phyloP scores from a whole-genome alignment of 2,888 invertebrate genomes.

The Clusia tigrina region DNA sequence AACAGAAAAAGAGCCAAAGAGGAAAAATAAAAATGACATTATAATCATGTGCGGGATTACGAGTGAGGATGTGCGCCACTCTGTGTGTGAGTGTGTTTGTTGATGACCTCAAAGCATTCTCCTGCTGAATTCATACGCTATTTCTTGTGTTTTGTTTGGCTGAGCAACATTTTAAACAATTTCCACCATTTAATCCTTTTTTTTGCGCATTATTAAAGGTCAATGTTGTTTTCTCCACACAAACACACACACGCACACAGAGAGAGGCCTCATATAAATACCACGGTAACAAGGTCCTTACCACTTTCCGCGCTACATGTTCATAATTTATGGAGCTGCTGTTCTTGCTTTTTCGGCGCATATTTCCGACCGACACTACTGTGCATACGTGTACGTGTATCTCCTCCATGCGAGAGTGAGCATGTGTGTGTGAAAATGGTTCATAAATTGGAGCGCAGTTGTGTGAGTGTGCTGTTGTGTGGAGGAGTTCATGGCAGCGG shows the following conservation, averaged over 20 bases:
- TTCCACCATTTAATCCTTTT: background rate
- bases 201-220: background rate
- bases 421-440: background rate
- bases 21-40: too few species aligned
- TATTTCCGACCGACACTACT: background rate
- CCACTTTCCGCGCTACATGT: background rate
- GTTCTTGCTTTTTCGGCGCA: background rate
- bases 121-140: background rate
- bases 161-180: background rate
- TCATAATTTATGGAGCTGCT: slow-evolving; percentile 3
- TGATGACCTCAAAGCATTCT: background rate
- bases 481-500: background rate
- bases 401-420: too few species aligned
- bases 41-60: background rate
- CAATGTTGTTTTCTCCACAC: background rate
- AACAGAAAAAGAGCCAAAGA: background rate
- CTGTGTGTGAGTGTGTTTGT: background rate
- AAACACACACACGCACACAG: background rate
- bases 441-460: background rate
- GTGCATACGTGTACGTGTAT: background rate
- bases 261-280: background rate
- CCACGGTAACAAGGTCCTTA: background rate
- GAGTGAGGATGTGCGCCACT: background rate
- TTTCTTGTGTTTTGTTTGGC: background rate
- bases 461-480: background rate